phyloP scores from a whole-genome alignment of 2,797 vertebrate species.

The Melanotaenia pygmaea region DNA sequence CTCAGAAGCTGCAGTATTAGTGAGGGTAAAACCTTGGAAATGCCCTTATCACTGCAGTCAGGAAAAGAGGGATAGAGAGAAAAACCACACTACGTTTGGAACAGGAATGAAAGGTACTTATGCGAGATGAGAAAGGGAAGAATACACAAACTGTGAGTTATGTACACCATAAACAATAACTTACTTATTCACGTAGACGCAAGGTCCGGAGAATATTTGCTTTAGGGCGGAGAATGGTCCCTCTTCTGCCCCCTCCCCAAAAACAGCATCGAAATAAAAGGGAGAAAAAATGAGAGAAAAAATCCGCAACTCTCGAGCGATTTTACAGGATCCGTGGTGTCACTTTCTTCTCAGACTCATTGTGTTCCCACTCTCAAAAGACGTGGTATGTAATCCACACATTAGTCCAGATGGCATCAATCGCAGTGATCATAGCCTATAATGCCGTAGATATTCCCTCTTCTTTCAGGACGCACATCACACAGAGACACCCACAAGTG shows the following conservation, averaged over 20 bases:
- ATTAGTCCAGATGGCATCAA: slow-evolving; percentile 61
- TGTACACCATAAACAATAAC: slow-evolving; percentile 60
- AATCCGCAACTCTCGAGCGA: slow-evolving; percentile 88
- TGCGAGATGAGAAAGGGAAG: slow-evolving; percentile 7
- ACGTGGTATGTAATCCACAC: slow-evolving; percentile 76
- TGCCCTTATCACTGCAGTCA: slow-evolving; percentile 6
- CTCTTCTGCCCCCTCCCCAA: slow-evolving; percentile 63
- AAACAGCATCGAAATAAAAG: slow-evolving; percentile 65
- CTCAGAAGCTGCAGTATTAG: slow-evolving; percentile 36
- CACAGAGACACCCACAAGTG: slow-evolving; percentile 72
- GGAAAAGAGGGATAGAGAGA: not conserved
- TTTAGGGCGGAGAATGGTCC: slow-evolving; percentile 56
- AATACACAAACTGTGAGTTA: slow-evolving; percentile 1
- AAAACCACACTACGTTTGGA: slow-evolving; percentile 5
- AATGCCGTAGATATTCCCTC: slow-evolving; percentile 60
- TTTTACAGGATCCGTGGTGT: slow-evolving; percentile 83
- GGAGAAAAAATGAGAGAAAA: slow-evolving; percentile 83
- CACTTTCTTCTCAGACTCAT: slow-evolving; percentile 71
- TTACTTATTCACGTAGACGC: slow-evolving; percentile 78
- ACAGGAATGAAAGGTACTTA: slow-evolving; percentile 8
- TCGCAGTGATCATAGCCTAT: slow-evolving; percentile 50
- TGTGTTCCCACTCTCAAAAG: slow-evolving; percentile 67
- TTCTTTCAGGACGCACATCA: slow-evolving; percentile 54
- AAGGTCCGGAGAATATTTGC: slow-evolving; percentile 54
- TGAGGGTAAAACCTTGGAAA: slow-evolving; percentile 20